Conservation (phyloP, 2,113 vertebrate genomes). For the Apeltes quadracus region DNA sequence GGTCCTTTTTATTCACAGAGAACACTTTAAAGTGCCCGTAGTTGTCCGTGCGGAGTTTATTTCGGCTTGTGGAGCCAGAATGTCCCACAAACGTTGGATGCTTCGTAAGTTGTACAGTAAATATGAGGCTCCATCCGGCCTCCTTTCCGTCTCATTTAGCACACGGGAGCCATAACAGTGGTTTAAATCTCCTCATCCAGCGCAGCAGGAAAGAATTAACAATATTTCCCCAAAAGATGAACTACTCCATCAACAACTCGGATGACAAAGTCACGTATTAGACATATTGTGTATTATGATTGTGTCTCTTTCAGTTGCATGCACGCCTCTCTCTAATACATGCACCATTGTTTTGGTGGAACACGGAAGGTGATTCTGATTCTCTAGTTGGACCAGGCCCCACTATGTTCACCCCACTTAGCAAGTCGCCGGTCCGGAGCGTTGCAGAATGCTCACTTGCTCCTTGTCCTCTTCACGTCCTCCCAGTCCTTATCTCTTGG, state of each 20-base stretch:
- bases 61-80: too few species aligned
- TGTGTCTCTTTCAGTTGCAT: not conserved
- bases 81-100: too few species aligned
- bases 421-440: too few species aligned
- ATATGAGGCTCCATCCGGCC: too few species aligned
- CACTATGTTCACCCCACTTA: constrained; percentile 2
- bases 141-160: too few species aligned
- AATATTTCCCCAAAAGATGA: not conserved
- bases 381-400: not conserved
- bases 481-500: constrained; percentile 52
- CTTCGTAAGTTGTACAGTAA: too few species aligned
- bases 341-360: not conserved
- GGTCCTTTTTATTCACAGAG: too few species aligned
- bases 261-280: not conserved
- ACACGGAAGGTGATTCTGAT: not conserved
- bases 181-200: not conserved
- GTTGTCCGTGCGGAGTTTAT: too few species aligned
- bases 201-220: not conserved
- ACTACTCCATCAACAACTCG: not conserved
- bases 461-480: constrained; percentile 39
- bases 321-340: not conserved
- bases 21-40: too few species aligned
- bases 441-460: constrained; percentile 35
- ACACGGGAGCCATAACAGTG: not conserved
- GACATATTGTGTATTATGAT: not conserved